Base-by-base conservation (phyloP, 1,140 invertebrate species). In the Leguminivora glycinivorella region DNA sequence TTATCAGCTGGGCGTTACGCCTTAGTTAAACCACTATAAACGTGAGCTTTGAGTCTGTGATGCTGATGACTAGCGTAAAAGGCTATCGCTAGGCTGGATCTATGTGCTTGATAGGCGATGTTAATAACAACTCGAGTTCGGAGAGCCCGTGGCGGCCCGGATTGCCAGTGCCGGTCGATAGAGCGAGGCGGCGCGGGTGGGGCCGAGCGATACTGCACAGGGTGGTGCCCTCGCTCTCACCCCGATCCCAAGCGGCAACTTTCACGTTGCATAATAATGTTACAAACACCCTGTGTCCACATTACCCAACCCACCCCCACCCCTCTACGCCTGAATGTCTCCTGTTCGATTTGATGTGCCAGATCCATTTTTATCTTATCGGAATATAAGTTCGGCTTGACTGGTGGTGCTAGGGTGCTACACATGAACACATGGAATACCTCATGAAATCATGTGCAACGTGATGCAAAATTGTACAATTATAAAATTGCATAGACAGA, bases 151-250 rank as follows among this genome's bases (percentile, higher is more conserved):
- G 76, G 73, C 78, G 79, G 80, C 76, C 78, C 83, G 81, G 80
- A 81, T 83, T 82, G 84, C 84, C 79, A 78, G 87, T 87, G 87
- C 82, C 85, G 89, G 85, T 87, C 83, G 92, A 88, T 85, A 85
- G 79, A 87, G 84, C 84, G 79, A 87, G 87, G 84, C 77, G 79
- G 82, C 81, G 84, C 84, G 88, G 92, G 92, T 92, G 90, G 92
- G 91, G 92, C 85, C 85, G 86, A 92, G 80, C 75, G 74, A 73
- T 80, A 82, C 81, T 81, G 82, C 79, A 81, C 81, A 72, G 83
- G 81, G 85, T 83, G 86, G 80, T 83, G 78, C 83, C 80, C 78
- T 82, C 78, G 75, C 80, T 77, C 82, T 83, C 81, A 83, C 83
- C 79, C 82, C 77, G 73, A 72, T 78, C 75, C 71, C 75, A 78